Evolutionary conservation across 2,113 vertebrate genomes (phyloP), one percentile per base, ranked within the genome.

Genomic region (Caranx ignobilis): DNA sequence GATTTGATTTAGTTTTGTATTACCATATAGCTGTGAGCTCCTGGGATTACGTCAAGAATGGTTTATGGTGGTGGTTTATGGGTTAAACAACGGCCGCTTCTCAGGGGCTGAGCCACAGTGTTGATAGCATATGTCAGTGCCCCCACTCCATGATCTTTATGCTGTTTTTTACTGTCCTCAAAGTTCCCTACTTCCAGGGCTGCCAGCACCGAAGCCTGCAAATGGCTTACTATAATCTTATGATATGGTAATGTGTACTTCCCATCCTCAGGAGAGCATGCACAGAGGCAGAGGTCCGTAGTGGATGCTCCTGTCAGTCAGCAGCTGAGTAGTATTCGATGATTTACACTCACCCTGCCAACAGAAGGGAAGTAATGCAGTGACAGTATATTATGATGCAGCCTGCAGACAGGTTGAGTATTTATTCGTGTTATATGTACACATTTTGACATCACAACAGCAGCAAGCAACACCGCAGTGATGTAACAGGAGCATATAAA

Each of bases 221-320:
- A 88, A 88, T 50, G 67, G 79, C 82, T 90, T 82, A 89, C 52
- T 72, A 56, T 88, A 87, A 89, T 87, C 85, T 75, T 62, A 88
- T 86, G 65, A 86, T 82, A 82, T 79, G 87, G 70, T 87, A 88
- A 86, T 87, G 82, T 62, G 59, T 75, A 64, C 39, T 79, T 71
- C 78, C 47, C 48, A 81, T 80, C 71, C 69, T 81, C 62, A 47
- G 18, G 39, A 67, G 57, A 55, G 5, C 18, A 39, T 72, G 26
- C 56, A 41, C 7, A 50, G 60, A 64, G 37, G 26, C 21, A 10
- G 63, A 71, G 72, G 41, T 68, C 52, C 1, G 8, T 34, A 73
- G 69, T 52, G 16, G 37, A 80, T 71, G 59, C 26, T 81, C 9
- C 52, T 50, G 55, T 82, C 47, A 78, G 64, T 60, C 35, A 57